Conservation (phyloP, 2,888 invertebrate genomes). For the Sesia bembeciformis region DNA sequence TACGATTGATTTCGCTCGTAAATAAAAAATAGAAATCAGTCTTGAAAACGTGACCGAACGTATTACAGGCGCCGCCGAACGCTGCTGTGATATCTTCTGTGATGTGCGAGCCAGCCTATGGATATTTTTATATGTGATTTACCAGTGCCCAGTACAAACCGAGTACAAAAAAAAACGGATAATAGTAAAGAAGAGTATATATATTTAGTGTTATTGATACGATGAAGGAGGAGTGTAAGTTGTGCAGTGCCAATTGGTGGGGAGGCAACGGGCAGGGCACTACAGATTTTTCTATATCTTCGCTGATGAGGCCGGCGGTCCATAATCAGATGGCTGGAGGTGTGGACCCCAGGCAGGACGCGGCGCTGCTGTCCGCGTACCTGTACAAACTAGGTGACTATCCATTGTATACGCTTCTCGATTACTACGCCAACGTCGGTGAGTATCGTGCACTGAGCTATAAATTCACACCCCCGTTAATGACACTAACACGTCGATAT, state of each 20-base stretch:
- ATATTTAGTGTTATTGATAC: slow-evolving; percentile 43
- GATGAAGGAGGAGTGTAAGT: slow-evolving; percentile 71
- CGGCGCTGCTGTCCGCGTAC: slow-evolving; percentile 65
- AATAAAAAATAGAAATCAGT: slow-evolving; percentile 1
- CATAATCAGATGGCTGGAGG: slow-evolving; percentile 37
- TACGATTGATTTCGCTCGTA: slow-evolving; percentile 21
- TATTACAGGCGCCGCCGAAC: slow-evolving; percentile 36
- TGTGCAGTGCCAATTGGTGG: slow-evolving; percentile 66
- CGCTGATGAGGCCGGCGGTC: slow-evolving; percentile 59
- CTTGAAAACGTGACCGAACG: slow-evolving; percentile 4
- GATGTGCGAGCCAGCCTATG: slow-evolving; percentile 63
- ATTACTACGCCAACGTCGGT: slow-evolving; percentile 55
- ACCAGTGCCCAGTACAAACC: slow-evolving; percentile 73
- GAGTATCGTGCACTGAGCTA: slow-evolving; percentile 54
- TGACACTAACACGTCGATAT: slow-evolving; percentile 12
- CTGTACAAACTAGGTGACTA: slow-evolving; percentile 73
- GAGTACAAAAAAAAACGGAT: slow-evolving; percentile 72
- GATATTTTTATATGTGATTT: slow-evolving; percentile 74
- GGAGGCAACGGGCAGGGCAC: slow-evolving; percentile 41
- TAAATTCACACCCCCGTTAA: slow-evolving; percentile 11
- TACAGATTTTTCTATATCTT: slow-evolving; percentile 67
- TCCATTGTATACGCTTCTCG: slow-evolving; percentile 66
- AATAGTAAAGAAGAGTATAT: slow-evolving; percentile 30
- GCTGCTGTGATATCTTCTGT: slow-evolving; percentile 70
- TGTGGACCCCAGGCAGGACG: slow-evolving; percentile 57